Evolutionary conservation across 2,888 invertebrate genomes (phyloP).

Genomic region (Nomada lathburiana): DNA sequence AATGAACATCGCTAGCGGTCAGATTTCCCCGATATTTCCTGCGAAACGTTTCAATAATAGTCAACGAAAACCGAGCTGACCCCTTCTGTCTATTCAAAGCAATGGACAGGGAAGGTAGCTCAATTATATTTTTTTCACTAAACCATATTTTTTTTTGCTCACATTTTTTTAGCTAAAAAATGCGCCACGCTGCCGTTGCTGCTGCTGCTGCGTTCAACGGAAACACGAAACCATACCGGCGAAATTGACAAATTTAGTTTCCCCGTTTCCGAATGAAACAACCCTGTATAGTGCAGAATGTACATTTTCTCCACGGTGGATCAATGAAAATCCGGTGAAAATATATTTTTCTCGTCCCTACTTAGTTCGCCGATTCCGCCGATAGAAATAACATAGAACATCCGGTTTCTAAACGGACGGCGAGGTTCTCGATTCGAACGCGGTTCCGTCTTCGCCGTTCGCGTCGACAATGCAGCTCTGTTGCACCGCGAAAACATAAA

Average conservation of each 20-base stretch:
- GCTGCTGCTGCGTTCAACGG: neutral
- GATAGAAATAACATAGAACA: conserved; percentile 12
- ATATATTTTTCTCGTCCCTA: too few species aligned
- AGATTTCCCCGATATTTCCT: neutral
- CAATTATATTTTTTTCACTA: too few species aligned
- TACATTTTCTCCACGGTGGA: neutral
- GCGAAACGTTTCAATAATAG: neutral
- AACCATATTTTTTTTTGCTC: neutral
- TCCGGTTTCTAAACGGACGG: neutral
- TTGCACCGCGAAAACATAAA: conserved; percentile 57
- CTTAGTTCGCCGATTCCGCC: neutral
- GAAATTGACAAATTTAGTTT: neutral
- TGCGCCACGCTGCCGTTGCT: neutral
- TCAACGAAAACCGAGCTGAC: neutral
- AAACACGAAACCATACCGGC: neutral
- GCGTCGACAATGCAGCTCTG: conserved; percentile 32
- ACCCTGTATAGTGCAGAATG: neutral
- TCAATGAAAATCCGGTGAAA: neutral
- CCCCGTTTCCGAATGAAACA: neutral
- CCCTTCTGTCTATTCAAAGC: too few species aligned
- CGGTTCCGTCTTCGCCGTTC: neutral
- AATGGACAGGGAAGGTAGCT: too few species aligned
- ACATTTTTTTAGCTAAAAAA: neutral
- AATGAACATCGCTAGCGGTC: neutral
- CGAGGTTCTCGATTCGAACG: neutral